Conservation (phyloP, 1,140 invertebrate genomes). For the Drosophila virilis region DNA sequence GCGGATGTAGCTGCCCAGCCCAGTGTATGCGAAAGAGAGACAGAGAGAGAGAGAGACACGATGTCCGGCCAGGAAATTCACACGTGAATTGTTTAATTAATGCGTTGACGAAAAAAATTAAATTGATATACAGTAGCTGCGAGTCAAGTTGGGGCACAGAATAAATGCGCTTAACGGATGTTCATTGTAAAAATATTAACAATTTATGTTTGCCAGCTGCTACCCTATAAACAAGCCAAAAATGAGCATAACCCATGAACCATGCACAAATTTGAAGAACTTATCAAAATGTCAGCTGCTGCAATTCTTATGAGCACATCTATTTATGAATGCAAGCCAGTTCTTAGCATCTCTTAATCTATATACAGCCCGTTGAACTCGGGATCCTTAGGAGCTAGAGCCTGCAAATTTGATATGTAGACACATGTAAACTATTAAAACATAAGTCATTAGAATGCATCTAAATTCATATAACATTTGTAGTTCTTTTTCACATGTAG, state of each 20-base stretch:
- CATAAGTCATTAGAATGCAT: no score
- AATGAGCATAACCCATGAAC: neutral
- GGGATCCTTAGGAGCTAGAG: neutral
- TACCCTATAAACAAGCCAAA: neutral
- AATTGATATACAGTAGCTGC: slow-evolving; percentile 7
- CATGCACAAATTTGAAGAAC: no score
- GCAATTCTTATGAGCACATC: no score
- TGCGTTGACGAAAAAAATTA: slow-evolving; percentile 24
- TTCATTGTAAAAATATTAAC: slow-evolving; percentile 32
- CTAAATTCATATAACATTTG: no score
- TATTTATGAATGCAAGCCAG: no score
- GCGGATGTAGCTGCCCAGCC: slow-evolving; percentile 41
- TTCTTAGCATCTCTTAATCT: no score
- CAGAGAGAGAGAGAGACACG: slow-evolving; percentile 2
- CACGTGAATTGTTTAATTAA: slow-evolving; percentile 68
- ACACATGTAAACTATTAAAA: no score
- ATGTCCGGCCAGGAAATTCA: slow-evolving; percentile 61
- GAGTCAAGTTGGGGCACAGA: neutral
- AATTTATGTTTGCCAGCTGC: slow-evolving; percentile 17
- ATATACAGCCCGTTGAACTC: no score
- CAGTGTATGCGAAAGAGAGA: neutral
- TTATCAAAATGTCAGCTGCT: no score
- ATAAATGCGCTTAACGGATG: slow-evolving; percentile 43
- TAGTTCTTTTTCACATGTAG: no score
- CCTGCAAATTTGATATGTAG: neutral